Evolutionary conservation across 2,888 invertebrate genomes (phyloP), one percentile per base, ranked within the genome.

Genomic region (Esperia sulphurella): DNA sequence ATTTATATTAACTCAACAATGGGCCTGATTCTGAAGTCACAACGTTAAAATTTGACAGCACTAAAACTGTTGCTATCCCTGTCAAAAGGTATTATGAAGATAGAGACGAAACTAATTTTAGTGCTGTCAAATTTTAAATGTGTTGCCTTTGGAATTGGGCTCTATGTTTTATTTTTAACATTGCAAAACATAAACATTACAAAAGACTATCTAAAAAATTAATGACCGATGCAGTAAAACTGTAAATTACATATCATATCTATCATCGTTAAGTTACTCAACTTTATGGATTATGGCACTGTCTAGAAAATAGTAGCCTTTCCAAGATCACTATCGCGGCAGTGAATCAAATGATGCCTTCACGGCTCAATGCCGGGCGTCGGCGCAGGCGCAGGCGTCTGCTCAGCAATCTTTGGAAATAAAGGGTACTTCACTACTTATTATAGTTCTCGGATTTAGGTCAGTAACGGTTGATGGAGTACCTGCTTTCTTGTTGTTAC

Each of bases 381-480:
- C 40, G 9, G 14, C 21, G 6, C 13, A 10, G n/a, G 12, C 14
- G 8, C 29, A n/a, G 31, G 45, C 44, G 14, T 14, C 40, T 41
- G 44, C 45, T 39, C 50, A 37, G 49, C 42, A 53, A 53, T 53
- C 47, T 45, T n/a, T 30, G 8, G 31, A 45, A 47, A 53, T 49
- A 51, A 48, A 50, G 43, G 38, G 39, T 13, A 14, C 12, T 12
- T 35, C n/a, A 35, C 49, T 49, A 51, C 40, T 31, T 41, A 53
- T 51, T 49, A 51, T 39, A 45, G 46, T 35, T 43, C 37, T 33
- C 13, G 41, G 49, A 53, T 53, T 30, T 49, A 47, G 53, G 53
- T 49, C 49, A 41, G 45, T 50, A 44, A 49, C 45, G 53, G 50
- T 44, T 13, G 28, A 35, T 12, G 39, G 39, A 21, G 21, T 21